Percentiles rank a stretch among this genome's conserved stretches.
These are phyloP conservation scores for Cotesia glomerata DNA, from an alignment of 1,140 invertebrate species.

Conservation along the genomic window DNA sequence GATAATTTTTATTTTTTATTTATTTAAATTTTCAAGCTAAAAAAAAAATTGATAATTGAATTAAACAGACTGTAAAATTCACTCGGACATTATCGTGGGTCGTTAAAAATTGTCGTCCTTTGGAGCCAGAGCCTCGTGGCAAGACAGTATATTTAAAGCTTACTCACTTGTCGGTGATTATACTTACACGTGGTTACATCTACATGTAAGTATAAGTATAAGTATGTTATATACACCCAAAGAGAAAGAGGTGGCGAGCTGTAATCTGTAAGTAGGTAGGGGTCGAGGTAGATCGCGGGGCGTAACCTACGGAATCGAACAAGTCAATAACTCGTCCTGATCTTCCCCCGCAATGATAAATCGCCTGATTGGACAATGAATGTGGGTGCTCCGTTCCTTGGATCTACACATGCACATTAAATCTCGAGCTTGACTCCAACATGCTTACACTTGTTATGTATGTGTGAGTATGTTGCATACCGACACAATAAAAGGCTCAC, in stretches of 20 bases:
- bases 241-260: neutral
- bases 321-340: conserved; percentile 57
- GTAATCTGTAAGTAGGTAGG: neutral
- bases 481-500: neutral
- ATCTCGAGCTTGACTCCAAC: neutral
- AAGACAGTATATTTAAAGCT: conserved; percentile 50
- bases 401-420: neutral
- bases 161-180: no score
- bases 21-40: no score
- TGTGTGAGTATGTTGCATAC: neutral
- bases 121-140: conserved; percentile 36
- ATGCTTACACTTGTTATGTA: neutral
- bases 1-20: no score
- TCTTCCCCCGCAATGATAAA: conserved; percentile 53
- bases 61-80: neutral
- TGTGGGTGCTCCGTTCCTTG: conserved; percentile 41
- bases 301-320: conserved; percentile 57
- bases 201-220: neutral
- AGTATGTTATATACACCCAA: no score
- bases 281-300: conserved; percentile 39
- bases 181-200: neutral
- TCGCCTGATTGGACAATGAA: conserved; percentile 46
- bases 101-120: neutral
- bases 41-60: no score
- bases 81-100: neutral